Evolutionary conservation across 2,113 vertebrate species (phyloP).

Genomic region (Hucho hucho): DNA sequence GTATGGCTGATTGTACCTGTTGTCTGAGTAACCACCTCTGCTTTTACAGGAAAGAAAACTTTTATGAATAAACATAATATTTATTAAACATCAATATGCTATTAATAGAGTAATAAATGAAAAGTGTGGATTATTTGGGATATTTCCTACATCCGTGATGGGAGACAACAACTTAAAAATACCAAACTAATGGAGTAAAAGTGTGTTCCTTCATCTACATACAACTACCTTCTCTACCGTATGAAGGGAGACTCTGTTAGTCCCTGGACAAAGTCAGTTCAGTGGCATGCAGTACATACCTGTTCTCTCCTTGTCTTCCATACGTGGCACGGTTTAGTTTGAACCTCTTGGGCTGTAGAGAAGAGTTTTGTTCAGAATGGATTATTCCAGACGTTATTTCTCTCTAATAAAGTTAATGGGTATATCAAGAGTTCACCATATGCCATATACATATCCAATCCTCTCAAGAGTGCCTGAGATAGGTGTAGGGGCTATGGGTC

Average conservation of each 20-base stretch:
- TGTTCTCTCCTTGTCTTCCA: conserved; percentile 81
- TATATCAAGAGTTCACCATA: no score
- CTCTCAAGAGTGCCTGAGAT: background rate
- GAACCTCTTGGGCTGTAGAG: conserved; percentile 81
- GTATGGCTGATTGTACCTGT: conserved; percentile 75
- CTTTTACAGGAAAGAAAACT: conserved; percentile 11
- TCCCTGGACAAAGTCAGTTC: background rate
- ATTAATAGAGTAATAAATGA: background rate
- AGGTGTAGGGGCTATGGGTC: background rate
- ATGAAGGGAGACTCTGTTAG: no score
- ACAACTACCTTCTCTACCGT: no score
- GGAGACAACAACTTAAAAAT: background rate
- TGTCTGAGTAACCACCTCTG: conserved; percentile 26
- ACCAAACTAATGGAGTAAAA: no score
- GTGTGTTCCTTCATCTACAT: no score
- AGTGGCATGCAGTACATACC: conserved; percentile 54
- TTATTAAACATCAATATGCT: no score
- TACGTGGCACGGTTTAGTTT: conserved; percentile 85
- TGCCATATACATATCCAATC: background rate
- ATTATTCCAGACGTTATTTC: background rate
- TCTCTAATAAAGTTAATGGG: no score
- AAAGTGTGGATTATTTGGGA: background rate
- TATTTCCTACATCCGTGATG: background rate
- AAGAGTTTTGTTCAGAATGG: conserved; percentile 4
- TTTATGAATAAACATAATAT: background rate